Conservation (phyloP, 2,113 vertebrate genomes). For the Poeciliopsis retropinna region DNA sequence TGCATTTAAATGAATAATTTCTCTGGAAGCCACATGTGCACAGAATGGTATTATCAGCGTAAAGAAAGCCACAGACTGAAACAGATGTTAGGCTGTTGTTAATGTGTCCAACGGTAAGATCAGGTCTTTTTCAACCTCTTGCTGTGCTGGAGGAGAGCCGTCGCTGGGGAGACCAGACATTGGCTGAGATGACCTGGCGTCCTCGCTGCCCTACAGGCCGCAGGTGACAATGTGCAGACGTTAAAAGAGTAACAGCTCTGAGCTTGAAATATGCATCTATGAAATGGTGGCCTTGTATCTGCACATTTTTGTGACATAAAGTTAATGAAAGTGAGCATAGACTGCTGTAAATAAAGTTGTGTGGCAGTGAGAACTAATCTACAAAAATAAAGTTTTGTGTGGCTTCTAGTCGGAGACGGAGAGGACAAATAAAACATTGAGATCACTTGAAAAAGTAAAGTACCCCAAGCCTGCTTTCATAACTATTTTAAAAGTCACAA, state of each 20-base stretch:
- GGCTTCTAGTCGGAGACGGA: slow-evolving; percentile 2
- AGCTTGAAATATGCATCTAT: slow-evolving; percentile 1
- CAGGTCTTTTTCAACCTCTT: slow-evolving; percentile 64
- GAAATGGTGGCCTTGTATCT: slow-evolving; percentile 5
- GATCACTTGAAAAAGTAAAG: background rate
- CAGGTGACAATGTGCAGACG: slow-evolving; percentile 68
- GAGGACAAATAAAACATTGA: slow-evolving; percentile 1
- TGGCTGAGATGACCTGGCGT: slow-evolving; percentile 69
- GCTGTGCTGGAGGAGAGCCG: slow-evolving; percentile 66
- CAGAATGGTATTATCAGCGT: slow-evolving; percentile 24
- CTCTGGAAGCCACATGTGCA: slow-evolving; percentile 43
- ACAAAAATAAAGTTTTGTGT: background rate
- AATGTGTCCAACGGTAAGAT: slow-evolving; percentile 48
- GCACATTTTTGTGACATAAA: background rate
- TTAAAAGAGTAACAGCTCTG: slow-evolving; percentile 47
- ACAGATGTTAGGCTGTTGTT: slow-evolving; percentile 63
- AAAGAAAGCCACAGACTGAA: slow-evolving; percentile 27
- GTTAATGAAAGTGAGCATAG: slow-evolving; percentile 9
- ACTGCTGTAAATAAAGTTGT: background rate
- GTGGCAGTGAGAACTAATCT: background rate
- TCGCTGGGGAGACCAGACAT: slow-evolving; percentile 68
- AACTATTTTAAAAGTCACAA: background rate
- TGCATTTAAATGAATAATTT: background rate
- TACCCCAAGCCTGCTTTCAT: background rate
- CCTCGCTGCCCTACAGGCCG: slow-evolving; percentile 75